phyloP scores from a whole-genome alignment of 2,113 vertebrate genomes.

The Columbina picui region DNA sequence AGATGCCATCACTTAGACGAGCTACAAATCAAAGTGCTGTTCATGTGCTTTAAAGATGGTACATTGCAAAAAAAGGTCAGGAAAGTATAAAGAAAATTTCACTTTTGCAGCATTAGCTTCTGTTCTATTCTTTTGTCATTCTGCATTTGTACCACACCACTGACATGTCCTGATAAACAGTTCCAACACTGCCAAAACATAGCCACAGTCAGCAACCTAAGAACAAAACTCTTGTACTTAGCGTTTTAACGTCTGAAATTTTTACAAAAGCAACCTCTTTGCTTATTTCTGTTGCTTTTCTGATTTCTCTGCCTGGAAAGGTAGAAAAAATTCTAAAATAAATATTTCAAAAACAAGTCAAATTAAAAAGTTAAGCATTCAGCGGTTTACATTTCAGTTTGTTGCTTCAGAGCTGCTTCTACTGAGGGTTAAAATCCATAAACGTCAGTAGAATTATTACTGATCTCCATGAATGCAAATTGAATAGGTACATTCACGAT shows the following conservation, averaged over 20 bases:
- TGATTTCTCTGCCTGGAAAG: not conserved
- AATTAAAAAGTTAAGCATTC: not conserved
- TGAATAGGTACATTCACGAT: not conserved
- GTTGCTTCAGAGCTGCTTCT: not conserved
- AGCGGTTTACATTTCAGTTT: not conserved
- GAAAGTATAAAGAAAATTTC: not conserved
- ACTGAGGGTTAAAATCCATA: not conserved
- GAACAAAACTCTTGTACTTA: not conserved
- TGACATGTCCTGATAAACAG: not conserved
- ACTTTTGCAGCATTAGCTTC: not conserved
- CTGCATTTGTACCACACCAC: not conserved
- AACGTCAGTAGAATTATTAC: not conserved
- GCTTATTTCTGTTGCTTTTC: not conserved
- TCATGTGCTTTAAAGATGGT: not conserved
- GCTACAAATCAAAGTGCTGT: not conserved
- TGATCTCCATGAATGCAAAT: not conserved
- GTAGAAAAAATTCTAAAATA: not conserved
- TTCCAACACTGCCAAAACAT: not conserved
- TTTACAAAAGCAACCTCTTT: not conserved
- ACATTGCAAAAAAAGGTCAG: not conserved
- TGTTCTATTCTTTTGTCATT: not conserved
- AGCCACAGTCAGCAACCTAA: not conserved
- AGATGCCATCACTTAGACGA: not conserved
- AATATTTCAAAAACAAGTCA: not conserved
- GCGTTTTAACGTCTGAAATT: not conserved